These are phyloP conservation scores for Stenichneumon culpator DNA, from an alignment of 2,888 invertebrate species.

Conservation along the genomic window DNA sequence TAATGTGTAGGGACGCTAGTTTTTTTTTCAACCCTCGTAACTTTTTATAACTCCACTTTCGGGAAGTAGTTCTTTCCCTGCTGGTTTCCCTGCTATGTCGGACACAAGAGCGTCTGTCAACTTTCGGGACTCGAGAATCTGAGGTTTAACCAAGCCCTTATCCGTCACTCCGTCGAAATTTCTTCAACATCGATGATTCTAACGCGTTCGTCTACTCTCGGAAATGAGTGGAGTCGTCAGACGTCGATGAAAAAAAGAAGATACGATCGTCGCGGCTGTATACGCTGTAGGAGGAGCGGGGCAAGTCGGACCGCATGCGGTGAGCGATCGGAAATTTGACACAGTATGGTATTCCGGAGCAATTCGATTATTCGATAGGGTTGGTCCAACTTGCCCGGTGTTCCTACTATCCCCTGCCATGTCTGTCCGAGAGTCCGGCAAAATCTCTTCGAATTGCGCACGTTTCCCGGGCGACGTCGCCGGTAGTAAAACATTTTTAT, in stretches of 20 bases:
- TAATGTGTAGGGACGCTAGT: no score
- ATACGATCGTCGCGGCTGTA: not conserved
- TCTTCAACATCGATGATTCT: not conserved
- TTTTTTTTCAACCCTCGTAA: not conserved
- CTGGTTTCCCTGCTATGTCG: not conserved
- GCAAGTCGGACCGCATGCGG: not conserved
- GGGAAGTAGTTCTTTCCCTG: not conserved
- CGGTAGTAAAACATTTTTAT: conserved; percentile 75
- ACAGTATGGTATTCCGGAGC: not conserved
- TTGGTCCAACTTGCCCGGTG: not conserved
- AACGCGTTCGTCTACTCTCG: conserved; percentile 8
- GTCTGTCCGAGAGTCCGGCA: not conserved
- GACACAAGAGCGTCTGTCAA: not conserved
- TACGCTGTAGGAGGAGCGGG: no score
- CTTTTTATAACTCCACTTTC: conserved; percentile 19
- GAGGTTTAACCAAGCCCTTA: not conserved
- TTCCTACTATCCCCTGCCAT: not conserved
- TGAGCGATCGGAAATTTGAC: not conserved
- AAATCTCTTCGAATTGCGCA: not conserved
- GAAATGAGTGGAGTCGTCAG: conserved; percentile 13
- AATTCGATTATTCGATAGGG: not conserved
- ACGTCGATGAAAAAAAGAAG: not conserved
- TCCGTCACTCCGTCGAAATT: not conserved
- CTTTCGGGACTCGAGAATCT: not conserved
- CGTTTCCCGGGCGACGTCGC: conserved; percentile 45